Conservation (phyloP, 2,888 invertebrate genomes). For the Acheta domesticus region DNA sequence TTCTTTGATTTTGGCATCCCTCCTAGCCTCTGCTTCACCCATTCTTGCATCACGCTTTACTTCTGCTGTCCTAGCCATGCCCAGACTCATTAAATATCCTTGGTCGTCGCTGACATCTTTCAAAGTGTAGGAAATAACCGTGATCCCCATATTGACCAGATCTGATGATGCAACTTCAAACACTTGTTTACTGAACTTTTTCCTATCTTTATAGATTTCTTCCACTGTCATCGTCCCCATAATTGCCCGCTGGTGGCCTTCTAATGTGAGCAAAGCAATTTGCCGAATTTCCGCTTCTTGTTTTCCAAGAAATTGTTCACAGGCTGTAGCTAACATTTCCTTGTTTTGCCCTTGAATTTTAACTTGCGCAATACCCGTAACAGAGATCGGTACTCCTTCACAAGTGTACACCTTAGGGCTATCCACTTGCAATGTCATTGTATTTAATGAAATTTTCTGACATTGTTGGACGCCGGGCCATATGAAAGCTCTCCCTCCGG, state of each 20-base stretch:
- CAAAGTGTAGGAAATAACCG: background rate
- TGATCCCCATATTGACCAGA: background rate
- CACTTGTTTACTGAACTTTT: background rate
- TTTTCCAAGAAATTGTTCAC: slow-evolving; percentile 18
- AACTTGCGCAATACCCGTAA: background rate
- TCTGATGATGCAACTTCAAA: background rate
- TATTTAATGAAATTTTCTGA: background rate
- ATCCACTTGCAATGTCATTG: background rate
- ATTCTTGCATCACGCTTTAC: background rate
- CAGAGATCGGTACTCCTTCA: background rate
- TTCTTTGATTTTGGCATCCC: background rate
- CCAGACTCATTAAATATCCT: slow-evolving; percentile 1
- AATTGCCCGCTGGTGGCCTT: background rate
- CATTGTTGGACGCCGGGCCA: background rate
- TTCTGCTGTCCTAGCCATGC: background rate
- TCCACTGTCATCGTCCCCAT: background rate
- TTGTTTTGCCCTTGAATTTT: background rate
- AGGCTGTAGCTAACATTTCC: background rate
- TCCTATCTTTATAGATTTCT: slow-evolving; percentile 18
- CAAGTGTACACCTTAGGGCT: background rate
- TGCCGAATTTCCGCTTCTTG: background rate
- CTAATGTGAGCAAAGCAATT: background rate
- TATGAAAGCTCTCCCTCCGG: background rate
- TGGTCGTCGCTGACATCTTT: background rate
- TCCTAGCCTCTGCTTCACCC: background rate